A percentile compares a stretch with the other conserved stretches of the same genome.
phyloP scores from a whole-genome alignment of 2,888 invertebrate species.

The Lobophora halterata region DNA sequence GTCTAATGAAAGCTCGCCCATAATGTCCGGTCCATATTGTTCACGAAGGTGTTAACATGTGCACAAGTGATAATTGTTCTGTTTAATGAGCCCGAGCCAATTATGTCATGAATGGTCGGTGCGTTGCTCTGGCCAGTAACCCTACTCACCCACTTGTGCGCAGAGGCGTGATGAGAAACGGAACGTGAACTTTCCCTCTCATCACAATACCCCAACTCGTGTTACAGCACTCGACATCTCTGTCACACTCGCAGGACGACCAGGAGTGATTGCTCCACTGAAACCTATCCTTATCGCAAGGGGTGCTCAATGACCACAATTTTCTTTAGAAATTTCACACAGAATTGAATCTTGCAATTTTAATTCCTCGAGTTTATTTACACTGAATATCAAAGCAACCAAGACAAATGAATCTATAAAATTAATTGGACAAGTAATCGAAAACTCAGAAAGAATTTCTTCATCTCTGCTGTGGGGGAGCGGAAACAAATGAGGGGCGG shows the following conservation, averaged over 20 bases:
- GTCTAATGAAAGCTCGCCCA: conserved; percentile 6
- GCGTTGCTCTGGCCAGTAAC: conserved; percentile 70
- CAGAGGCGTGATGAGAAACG: conserved; percentile 71
- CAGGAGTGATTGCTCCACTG: too few relatives aligned
- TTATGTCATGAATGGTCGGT: conserved; percentile 75
- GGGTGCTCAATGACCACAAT: conserved; percentile 11
- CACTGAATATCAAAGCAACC: conserved; percentile 57
- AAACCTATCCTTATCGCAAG: too few relatives aligned
- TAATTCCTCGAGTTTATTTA: conserved; percentile 20
- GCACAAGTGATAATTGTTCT: conserved; percentile 56
- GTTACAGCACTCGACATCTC: conserved; percentile 49
- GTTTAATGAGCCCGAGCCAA: conserved; percentile 72
- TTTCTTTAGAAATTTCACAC: conserved; percentile 10
- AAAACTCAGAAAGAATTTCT: conserved; percentile 81
- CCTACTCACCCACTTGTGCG: conserved; percentile 77
- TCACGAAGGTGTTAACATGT: conserved; percentile 50
- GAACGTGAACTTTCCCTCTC: conserved; percentile 78
- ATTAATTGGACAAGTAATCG: conserved; percentile 81
- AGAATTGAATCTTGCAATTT: conserved; percentile 9
- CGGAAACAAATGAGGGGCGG: conserved; percentile 79
- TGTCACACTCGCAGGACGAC: conserved; percentile 36
- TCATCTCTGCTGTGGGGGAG: conserved; percentile 75
- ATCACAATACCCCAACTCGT: conserved; percentile 64
- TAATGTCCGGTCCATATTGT: conserved; percentile 19
- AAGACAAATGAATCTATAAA: conserved; percentile 80